Base-by-base conservation (phyloP, 2,113 vertebrate species). In the Archocentrus centrarchus region DNA sequence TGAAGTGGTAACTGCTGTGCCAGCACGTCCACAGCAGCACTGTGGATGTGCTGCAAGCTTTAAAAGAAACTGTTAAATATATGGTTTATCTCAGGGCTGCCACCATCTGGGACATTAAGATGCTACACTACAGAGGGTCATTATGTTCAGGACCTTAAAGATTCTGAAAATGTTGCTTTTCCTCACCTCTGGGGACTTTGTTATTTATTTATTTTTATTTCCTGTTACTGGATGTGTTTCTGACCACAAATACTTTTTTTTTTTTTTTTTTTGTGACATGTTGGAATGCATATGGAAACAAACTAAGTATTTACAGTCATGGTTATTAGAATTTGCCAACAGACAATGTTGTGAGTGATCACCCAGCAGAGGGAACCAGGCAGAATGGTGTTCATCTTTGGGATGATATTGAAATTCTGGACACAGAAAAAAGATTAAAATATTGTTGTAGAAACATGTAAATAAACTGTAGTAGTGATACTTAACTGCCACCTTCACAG, bases 1-100 rank as follows among this genome's bases (percentile, higher is more conserved):
- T 99, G 9, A 97, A 99, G 41, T 99, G 98, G 98, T 98, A 95
- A 96, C 44, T 7, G 35, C 2, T 24, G 41, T 3, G 15, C 18
- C 11, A 59, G 2, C 24, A 27, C 1, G 1, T 53, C 11, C 32
- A 17, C 47, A 14, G 13, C n/a, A 37, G 53, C 22, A 4, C 11
- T 24, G 20, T 73, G 27, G 50, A 39, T 32, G 70, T 41, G 39
- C 59, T 24, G 24, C 18, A 58, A 37, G 8, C 66, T 73, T 30
- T 1, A 86, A 27, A 27, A 27, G 24, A 27, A 27, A 27, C 24
- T 27, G 24, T 27, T 27, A 27, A 27, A 27, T 27, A 27, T 27
- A 27, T 27, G 24, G 24, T 27, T 27, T 27, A 27, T 27, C 24
- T 27, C 24, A 27, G 24, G 0, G 24, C 24, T 27, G 24, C 24